Percentiles rank a stretch among this genome's conserved stretches.
These are phyloP conservation scores for Passerina amoena DNA, from an alignment of 2,113 vertebrate genomes.

Conservation along the genomic window DNA sequence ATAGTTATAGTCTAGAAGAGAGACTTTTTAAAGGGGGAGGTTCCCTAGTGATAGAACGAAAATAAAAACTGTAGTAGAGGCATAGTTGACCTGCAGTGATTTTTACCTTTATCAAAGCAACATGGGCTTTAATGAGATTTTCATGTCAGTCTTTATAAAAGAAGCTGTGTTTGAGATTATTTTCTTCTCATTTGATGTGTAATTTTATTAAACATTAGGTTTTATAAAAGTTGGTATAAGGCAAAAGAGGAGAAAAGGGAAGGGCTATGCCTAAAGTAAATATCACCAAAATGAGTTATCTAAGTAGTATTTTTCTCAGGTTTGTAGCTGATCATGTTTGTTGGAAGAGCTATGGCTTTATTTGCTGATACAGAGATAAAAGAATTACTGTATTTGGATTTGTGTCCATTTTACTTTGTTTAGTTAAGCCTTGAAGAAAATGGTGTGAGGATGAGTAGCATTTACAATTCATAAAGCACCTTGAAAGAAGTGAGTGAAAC, in stretches of 20 bases:
- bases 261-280: background rate
- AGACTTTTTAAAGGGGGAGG: background rate
- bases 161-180: background rate
- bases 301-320: background rate
- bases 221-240: background rate
- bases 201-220: background rate
- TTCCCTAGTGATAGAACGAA: background rate
- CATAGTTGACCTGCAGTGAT: background rate
- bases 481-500: background rate
- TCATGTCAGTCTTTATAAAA: background rate
- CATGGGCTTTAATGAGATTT: background rate
- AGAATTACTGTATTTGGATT: background rate
- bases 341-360: background rate
- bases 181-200: background rate
- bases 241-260: background rate
- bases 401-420: background rate
- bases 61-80: background rate
- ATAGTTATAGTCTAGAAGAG: background rate
- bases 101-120: background rate
- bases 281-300: background rate
- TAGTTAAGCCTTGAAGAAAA: background rate
- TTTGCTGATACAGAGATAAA: background rate
- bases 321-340: background rate
- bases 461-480: background rate
- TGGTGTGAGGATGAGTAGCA: background rate